Evolutionary conservation across 2,113 vertebrate genomes (phyloP).

Genomic region (Melanocharis versteri): DNA sequence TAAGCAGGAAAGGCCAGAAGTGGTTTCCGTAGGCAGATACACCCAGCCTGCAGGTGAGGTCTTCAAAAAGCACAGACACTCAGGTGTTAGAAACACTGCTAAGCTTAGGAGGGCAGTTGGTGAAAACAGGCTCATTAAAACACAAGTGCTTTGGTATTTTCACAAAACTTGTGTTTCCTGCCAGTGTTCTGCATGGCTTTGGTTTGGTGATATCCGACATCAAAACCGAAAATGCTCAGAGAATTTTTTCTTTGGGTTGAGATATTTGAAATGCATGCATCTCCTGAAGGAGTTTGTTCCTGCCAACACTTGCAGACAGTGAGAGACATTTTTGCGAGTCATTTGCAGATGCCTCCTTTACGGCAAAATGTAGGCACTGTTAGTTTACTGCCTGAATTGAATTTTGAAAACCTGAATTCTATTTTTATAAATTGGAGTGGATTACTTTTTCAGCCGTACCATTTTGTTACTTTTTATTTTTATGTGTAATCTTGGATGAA

Average conservation of each 20-base stretch:
- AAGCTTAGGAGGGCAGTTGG: neutral
- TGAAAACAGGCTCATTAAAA: neutral
- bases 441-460: neutral
- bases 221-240: neutral
- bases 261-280: conserved; percentile 25
- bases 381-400: conserved; percentile 35
- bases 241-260: neutral
- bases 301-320: conserved; percentile 53
- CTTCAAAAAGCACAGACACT: neutral
- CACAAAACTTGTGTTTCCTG: neutral
- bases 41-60: neutral
- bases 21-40: neutral
- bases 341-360: conserved; percentile 48
- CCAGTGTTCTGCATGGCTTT: neutral
- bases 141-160: neutral
- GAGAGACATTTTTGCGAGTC: conserved; percentile 61
- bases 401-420: conserved; percentile 38
- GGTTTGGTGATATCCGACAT: neutral
- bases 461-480: conserved; percentile 40
- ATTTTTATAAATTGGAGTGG: conserved; percentile 14
- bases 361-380: neutral
- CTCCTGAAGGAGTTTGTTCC: conserved; percentile 39
- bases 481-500: neutral
- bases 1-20: neutral
- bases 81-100: neutral